A percentile compares a stretch with the other conserved stretches of the same genome.
Evolutionary conservation across 2,888 invertebrate species (phyloP).

Genomic region (Hirtodrosophila trivittata): DNA sequence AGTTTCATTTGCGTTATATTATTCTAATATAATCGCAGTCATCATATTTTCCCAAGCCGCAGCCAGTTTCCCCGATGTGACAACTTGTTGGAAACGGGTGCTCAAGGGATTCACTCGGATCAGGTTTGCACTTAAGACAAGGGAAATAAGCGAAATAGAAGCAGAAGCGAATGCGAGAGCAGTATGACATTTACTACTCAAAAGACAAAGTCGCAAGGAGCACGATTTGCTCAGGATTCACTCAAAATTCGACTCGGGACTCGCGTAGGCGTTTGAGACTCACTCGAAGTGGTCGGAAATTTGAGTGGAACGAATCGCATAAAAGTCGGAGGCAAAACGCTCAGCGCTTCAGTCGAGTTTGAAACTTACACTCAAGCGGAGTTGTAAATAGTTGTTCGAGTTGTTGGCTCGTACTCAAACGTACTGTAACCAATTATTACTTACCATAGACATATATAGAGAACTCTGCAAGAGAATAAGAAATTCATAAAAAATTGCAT

Average conservation of each 20-base stretch:
- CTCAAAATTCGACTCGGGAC: slow-evolving; percentile 7
- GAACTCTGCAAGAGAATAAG: slow-evolving; percentile 10
- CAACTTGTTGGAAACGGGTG: slow-evolving; percentile 37
- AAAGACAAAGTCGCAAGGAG: slow-evolving; percentile 4
- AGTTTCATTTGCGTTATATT: too few relatives aligned
- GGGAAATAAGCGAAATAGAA: too few relatives aligned
- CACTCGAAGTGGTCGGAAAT: slow-evolving; percentile 31
- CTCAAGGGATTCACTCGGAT: slow-evolving; percentile 8
- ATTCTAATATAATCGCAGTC: neutral
- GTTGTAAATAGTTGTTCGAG: slow-evolving; percentile 81
- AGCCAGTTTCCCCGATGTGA: slow-evolving; percentile 19
- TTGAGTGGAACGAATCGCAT: slow-evolving; percentile 52
- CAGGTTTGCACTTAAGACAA: too few relatives aligned
- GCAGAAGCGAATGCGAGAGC: too few relatives aligned
- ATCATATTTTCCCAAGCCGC: neutral
- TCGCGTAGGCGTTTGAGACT: slow-evolving; percentile 57
- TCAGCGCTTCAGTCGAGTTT: slow-evolving; percentile 83
- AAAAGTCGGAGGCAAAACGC: slow-evolving; percentile 76
- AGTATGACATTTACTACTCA: too few relatives aligned
- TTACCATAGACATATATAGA: slow-evolving; percentile 11
- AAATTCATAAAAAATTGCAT: slow-evolving; percentile 18
- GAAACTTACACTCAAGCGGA: slow-evolving; percentile 83
- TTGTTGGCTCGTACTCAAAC: slow-evolving; percentile 84
- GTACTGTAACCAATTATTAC: slow-evolving; percentile 75
- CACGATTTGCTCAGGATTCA: neutral